Evolutionary conservation across 2,888 invertebrate genomes (phyloP).

Genomic region (Heterodera filipjevi): DNA sequence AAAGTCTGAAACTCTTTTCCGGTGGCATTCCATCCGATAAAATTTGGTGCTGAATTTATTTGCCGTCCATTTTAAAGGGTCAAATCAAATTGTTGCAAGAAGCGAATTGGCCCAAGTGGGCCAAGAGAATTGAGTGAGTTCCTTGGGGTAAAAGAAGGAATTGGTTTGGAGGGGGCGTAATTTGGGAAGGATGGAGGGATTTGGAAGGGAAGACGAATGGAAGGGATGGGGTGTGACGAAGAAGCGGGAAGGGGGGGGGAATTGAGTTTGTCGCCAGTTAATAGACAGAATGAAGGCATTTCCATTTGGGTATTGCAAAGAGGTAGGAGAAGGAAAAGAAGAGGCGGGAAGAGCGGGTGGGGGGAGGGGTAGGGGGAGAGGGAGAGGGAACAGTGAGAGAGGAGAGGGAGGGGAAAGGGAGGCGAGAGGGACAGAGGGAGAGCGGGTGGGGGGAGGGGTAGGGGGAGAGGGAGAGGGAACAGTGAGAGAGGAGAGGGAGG

Average conservation of each 20-base stretch:
- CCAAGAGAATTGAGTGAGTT: conserved; percentile 3
- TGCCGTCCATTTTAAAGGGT: conserved; percentile 6
- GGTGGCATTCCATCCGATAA: background rate
- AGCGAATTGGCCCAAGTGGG: conserved; percentile 5
- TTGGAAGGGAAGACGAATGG: too few species aligned
- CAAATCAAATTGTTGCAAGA: conserved; percentile 4
- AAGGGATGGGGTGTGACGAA: background rate
- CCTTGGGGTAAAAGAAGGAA: conserved; percentile 7
- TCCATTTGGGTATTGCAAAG: background rate
- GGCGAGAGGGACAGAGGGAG: too few species aligned
- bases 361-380: too few species aligned
- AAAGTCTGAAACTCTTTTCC: background rate
- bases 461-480: background rate
- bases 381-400: too few species aligned
- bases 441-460: too few species aligned
- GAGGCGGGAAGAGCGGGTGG: too few species aligned
- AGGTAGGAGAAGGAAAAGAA: too few species aligned
- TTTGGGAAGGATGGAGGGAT: background rate
- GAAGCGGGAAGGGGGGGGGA: background rate
- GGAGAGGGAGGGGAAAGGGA: too few species aligned
- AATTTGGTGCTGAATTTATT: background rate
- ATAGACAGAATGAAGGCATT: background rate
- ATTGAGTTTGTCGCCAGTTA: conserved; percentile 6
- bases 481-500: too few species aligned
- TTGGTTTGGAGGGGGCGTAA: background rate